Conservation (phyloP, 2,113 vertebrate species). For the Sula dactylatra region DNA sequence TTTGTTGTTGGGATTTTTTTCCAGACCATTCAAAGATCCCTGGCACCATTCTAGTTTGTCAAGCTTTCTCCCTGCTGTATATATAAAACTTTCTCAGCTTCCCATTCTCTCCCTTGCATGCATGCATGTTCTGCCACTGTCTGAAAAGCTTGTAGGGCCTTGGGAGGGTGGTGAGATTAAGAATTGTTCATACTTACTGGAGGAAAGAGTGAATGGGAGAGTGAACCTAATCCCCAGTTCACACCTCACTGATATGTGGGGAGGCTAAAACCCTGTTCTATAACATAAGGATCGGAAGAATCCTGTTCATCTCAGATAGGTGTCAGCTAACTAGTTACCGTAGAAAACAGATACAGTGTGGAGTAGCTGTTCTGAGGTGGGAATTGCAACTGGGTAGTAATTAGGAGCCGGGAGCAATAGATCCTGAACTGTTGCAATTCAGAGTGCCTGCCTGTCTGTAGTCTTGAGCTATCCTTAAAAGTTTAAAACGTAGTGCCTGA, state of each 20-base stretch:
- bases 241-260: rapidly evolving
- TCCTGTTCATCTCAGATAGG: not conserved
- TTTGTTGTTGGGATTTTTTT: not conserved
- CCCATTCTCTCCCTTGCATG: not conserved
- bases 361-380: not conserved
- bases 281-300: not conserved
- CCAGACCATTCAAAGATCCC: not conserved
- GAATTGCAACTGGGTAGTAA: not conserved
- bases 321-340: not conserved
- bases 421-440: not conserved
- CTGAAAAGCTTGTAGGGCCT: not conserved
- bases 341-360: not conserved
- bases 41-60: not conserved
- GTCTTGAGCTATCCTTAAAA: not conserved
- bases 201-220: not conserved
- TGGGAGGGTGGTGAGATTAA: not conserved
- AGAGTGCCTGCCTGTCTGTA: not conserved
- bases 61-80: not conserved
- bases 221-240: rapidly evolving
- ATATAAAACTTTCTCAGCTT: not conserved
- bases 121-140: not conserved
- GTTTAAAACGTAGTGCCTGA: not conserved
- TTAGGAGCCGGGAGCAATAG: not conserved
- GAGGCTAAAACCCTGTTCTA: not conserved
- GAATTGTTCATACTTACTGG: not conserved